A percentile compares a stretch with the other conserved stretches of the same genome.
phyloP scores from a whole-genome alignment of 2,113 vertebrate genomes.

The Nicator chloris region DNA sequence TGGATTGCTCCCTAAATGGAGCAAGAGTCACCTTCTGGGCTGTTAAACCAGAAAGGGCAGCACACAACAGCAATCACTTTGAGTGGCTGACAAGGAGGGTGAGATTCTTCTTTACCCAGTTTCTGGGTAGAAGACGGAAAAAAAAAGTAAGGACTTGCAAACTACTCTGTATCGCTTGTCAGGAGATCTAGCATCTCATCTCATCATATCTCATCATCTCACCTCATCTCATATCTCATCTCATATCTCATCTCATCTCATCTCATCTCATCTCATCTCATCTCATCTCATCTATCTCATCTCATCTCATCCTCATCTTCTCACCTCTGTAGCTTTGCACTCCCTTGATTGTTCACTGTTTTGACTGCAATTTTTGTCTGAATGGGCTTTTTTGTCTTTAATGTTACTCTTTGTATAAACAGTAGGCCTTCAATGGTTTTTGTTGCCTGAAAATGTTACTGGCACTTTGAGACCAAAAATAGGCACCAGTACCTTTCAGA shows the following conservation, averaged over 20 bases:
- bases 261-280: background rate
- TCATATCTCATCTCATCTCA: background rate
- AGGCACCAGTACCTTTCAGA: background rate
- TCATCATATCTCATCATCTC: background rate
- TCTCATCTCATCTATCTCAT: background rate
- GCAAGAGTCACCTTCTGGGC: background rate
- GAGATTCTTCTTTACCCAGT: background rate
- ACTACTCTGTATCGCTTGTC: background rate
- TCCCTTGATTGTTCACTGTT: background rate
- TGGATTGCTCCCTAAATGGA: background rate
- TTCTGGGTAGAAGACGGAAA: background rate
- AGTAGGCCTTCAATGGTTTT: background rate
- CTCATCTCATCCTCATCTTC: background rate
- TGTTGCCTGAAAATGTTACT: background rate
- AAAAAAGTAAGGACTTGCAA: background rate
- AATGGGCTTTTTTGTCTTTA: background rate
- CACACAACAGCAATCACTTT: accelerated
- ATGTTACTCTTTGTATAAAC: background rate
- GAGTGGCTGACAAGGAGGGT: background rate
- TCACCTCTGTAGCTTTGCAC: background rate
- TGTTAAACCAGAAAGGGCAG: background rate
- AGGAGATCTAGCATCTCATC: background rate
- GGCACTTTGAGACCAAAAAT: background rate
- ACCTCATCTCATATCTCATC: background rate
- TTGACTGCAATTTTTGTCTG: background rate